Percentiles rank a stretch among this genome's conserved stretches.
Conservation (phyloP, 2,888 invertebrate genomes). For the Beris morrisii region DNA sequence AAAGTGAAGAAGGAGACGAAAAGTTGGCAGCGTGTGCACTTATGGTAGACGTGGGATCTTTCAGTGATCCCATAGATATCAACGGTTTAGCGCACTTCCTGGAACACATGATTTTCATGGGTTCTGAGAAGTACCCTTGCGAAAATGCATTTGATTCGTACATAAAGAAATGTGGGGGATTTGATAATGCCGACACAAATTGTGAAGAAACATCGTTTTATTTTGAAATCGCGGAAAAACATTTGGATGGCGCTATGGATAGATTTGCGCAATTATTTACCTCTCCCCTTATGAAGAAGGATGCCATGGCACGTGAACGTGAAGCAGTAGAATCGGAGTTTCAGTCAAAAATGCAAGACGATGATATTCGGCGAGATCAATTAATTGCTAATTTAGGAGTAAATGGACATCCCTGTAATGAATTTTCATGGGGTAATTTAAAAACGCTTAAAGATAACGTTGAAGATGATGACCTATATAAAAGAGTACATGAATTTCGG, state of each 20-base stretch:
- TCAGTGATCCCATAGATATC: slow-evolving; percentile 74
- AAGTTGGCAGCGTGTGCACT: slow-evolving; percentile 73
- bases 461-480: slow-evolving; percentile 68
- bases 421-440: slow-evolving; percentile 86
- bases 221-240: slow-evolving; percentile 82
- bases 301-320: slow-evolving; percentile 82
- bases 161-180: slow-evolving; percentile 81
- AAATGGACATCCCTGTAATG: slow-evolving; percentile 68
- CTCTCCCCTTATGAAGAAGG: slow-evolving; percentile 79
- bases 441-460: slow-evolving; percentile 70
- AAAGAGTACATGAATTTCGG: slow-evolving; percentile 72
- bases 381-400: slow-evolving; percentile 68
- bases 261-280: slow-evolving; percentile 89
- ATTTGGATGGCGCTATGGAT: slow-evolving; percentile 76
- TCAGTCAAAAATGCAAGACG: slow-evolving; percentile 75
- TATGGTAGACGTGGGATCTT: slow-evolving; percentile 74
- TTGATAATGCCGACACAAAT: slow-evolving; percentile 85
- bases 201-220: slow-evolving; percentile 85
- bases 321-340: slow-evolving; percentile 90
- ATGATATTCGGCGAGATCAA: slow-evolving; percentile 75
- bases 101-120: slow-evolving; percentile 94
- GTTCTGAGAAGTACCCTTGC: slow-evolving; percentile 82
- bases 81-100: slow-evolving; percentile 84
- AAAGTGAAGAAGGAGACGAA: slow-evolving; percentile 46
- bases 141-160: slow-evolving; percentile 85